Evolutionary conservation across 2,797 vertebrate species (phyloP).

Genomic region (Argya squamiceps): DNA sequence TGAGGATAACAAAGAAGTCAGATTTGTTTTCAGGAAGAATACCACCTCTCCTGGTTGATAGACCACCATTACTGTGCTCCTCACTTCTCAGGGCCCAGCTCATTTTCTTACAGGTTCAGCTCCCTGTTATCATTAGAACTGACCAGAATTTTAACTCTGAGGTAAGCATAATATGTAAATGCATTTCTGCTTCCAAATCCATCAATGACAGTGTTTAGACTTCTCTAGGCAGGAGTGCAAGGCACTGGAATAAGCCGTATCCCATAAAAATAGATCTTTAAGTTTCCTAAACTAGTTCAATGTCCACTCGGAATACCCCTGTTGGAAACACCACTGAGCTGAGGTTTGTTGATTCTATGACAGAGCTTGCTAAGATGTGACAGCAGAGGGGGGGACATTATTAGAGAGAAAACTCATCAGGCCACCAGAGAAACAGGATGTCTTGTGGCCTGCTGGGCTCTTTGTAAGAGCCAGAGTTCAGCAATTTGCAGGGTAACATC

Average conservation of each 20-base stretch:
- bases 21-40: background rate
- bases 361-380: background rate
- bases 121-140: background rate
- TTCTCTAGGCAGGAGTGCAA: background rate
- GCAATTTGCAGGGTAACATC: background rate
- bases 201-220: background rate
- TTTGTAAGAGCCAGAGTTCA: background rate
- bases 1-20: background rate
- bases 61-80: accelerated
- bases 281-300: background rate
- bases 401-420: background rate
- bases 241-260: background rate
- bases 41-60: background rate
- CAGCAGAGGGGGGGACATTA: background rate
- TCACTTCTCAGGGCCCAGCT: background rate
- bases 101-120: background rate
- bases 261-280: background rate
- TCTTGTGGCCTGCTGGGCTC: background rate
- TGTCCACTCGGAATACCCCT: background rate
- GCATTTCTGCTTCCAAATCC: background rate
- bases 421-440: background rate
- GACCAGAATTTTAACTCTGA: background rate
- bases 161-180: background rate
- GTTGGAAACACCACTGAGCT: background rate
- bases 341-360: accelerated